phyloP scores from a whole-genome alignment of 53 echinoderm and acorn worm genomes.

The Crossaster papposus region DNA sequence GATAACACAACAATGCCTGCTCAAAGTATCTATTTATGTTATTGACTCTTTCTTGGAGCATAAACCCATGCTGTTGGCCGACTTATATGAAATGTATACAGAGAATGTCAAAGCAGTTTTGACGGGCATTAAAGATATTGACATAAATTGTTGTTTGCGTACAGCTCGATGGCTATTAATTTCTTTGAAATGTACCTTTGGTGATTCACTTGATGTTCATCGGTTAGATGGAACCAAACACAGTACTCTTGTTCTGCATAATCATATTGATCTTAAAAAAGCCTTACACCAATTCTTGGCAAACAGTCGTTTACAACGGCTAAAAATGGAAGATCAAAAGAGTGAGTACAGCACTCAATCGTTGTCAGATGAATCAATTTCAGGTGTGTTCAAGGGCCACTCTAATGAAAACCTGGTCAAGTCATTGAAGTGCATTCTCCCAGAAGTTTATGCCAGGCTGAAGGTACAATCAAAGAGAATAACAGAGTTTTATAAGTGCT shows the following conservation, averaged over 20 bases:
- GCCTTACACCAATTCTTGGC: constrained; percentile 9
- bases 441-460: not conserved
- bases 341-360: not conserved
- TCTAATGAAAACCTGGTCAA: not conserved
- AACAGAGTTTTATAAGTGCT: constrained; percentile 8
- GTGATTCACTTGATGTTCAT: not conserved
- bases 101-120: not conserved
- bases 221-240: not conserved
- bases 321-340: not conserved
- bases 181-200: not conserved
- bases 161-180: constrained; percentile 16
- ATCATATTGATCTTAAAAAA: not conserved
- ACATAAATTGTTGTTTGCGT: not conserved
- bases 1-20: constrained; percentile 8
- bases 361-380: not conserved
- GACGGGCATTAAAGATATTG: not conserved
- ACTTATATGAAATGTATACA: constrained; percentile 1
- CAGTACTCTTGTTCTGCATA: not conserved
- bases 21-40: constrained; percentile 20
- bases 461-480: constrained; percentile 10
- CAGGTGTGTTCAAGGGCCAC: not conserved
- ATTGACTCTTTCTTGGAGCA: not conserved
- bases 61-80: not conserved
- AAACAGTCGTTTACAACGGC: not conserved
- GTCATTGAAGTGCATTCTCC: not conserved